Conservation (phyloP, 2,888 invertebrate genomes). For the Morpho deidamia region DNA sequence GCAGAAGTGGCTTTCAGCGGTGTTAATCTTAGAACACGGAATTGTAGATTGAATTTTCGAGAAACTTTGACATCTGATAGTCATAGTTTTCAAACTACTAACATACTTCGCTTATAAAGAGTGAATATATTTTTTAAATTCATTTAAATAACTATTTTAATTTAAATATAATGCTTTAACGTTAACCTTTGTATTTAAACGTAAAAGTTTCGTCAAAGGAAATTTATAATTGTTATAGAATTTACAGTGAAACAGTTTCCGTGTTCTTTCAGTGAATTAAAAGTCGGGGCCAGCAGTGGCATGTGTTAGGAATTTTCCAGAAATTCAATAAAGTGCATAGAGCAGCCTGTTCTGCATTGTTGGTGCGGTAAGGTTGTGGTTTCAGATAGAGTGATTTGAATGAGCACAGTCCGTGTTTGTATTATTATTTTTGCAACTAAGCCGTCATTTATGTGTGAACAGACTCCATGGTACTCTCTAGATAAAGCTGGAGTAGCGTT, state of each 20-base stretch:
- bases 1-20: no score
- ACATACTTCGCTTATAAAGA: background rate
- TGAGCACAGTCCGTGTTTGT: no score
- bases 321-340: conserved; percentile 59
- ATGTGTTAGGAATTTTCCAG: conserved; percentile 62
- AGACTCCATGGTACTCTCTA: background rate
- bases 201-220: conserved; percentile 12
- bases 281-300: conserved; percentile 35
- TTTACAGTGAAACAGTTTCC: conserved; percentile 26
- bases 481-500: no score
- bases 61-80: no score
- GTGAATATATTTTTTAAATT: no score
- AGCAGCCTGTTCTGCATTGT: conserved; percentile 30
- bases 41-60: no score
- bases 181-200: background rate
- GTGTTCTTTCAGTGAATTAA: conserved; percentile 40
- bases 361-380: conserved; percentile 28
- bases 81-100: background rate
- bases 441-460: background rate
- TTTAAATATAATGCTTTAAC: no score
- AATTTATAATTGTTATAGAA: conserved; percentile 22
- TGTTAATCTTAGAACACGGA: no score
- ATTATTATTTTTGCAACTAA: no score
- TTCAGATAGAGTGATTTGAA: conserved; percentile 18
- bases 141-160: no score